phyloP scores from a whole-genome alignment of 2,888 invertebrate species.

The Isoperla grammatica region DNA sequence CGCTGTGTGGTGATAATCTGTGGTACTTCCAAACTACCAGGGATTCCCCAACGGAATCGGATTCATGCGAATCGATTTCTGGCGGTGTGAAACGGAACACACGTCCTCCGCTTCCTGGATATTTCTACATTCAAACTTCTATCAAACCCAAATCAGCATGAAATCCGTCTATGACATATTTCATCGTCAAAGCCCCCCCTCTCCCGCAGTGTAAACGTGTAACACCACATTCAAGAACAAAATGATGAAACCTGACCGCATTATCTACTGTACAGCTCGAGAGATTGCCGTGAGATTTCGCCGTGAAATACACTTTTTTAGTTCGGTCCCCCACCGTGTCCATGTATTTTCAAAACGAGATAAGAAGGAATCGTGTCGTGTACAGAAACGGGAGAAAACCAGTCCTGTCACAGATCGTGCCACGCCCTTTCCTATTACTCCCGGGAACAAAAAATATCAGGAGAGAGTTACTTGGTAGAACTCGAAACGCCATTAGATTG shows the following conservation, averaged over 20 bases:
- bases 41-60: too few species aligned
- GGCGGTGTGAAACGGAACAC: not conserved
- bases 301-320: not conserved
- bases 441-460: conserved; percentile 7
- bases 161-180: too few species aligned
- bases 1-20: too few species aligned
- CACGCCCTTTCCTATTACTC: conserved; percentile 18
- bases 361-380: conserved; percentile 17
- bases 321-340: conserved; percentile 12
- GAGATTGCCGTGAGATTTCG: not conserved
- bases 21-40: too few species aligned
- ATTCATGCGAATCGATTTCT: not conserved
- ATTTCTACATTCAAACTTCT: too few species aligned
- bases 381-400: conserved; percentile 12
- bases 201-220: not conserved
- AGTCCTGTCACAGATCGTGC: conserved; percentile 16
- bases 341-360: conserved; percentile 13
- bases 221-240: not conserved
- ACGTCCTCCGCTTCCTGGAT: too few species aligned
- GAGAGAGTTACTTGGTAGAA: not conserved
- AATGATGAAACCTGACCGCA: not conserved
- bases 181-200: too few species aligned
- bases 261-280: too few species aligned
- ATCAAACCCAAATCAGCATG: too few species aligned
- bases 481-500: not conserved